Conservation (phyloP, 37 sponge, comb jelly and placozoan genomes). For the Beroe forskalii region DNA sequence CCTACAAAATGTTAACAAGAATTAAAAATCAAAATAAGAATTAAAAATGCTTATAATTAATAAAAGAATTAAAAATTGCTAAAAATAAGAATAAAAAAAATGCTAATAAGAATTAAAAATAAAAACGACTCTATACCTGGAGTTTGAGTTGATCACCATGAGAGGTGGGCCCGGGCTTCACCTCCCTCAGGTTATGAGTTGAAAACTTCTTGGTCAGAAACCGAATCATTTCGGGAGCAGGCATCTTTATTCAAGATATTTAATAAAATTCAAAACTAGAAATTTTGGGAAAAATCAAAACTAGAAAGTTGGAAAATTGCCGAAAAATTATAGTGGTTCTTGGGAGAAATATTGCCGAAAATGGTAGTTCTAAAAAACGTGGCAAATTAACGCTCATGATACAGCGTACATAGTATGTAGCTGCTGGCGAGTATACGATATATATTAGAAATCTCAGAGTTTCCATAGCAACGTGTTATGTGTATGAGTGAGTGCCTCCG, state of each 20-base stretch:
- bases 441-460: constrained; percentile 55
- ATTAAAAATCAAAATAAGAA: no score
- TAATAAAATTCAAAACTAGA: neutral
- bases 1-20: no score
- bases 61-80: no score
- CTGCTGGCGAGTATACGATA: neutral
- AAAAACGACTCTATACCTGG: constrained; percentile 17
- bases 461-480: constrained; percentile 24
- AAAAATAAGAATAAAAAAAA: no score
- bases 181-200: constrained; percentile 15
- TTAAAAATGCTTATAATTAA: no score
- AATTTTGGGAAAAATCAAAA: no score
- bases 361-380: no score
- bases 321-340: no score
- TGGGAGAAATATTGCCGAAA: no score
- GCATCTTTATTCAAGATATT: neutral
- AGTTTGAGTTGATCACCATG: neutral
- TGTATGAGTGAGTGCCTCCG: neutral
- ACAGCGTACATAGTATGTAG: neutral
- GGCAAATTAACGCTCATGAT: no score
- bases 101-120: no score
- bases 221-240: constrained; percentile 26
- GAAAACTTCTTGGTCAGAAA: constrained; percentile 43
- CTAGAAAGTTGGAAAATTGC: no score
- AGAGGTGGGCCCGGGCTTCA: neutral